Evolutionary conservation across 2,113 vertebrate genomes (phyloP).

Genomic region (Brienomyrus longianalis): DNA sequence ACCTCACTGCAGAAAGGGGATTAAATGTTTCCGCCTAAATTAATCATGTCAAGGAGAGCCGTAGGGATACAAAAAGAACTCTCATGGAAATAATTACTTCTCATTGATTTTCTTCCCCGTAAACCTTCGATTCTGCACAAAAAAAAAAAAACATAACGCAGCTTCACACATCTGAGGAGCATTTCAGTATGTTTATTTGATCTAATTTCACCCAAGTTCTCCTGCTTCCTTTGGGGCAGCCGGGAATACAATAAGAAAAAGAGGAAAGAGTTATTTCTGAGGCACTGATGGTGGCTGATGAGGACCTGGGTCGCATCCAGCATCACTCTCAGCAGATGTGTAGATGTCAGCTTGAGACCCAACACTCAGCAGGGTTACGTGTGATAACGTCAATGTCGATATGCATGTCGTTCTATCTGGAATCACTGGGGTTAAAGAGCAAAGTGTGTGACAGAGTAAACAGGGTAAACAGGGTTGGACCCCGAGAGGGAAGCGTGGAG

Average conservation of each 20-base stretch:
- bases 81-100: constrained; percentile 52
- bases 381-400: background rate
- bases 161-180: background rate
- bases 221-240: background rate
- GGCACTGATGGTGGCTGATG: background rate
- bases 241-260: background rate
- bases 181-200: constrained; percentile 41
- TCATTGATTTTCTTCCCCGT: constrained; percentile 27
- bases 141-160: background rate
- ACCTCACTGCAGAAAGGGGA: constrained; percentile 44
- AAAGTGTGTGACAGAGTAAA: background rate
- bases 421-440: background rate
- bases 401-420: background rate
- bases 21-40: constrained; percentile 50
- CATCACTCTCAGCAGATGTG: background rate
- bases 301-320: background rate
- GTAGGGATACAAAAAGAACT: constrained; percentile 38
- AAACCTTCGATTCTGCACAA: constrained; percentile 18
- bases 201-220: background rate
- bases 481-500: background rate
- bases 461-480: background rate
- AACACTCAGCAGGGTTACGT: too few relatives aligned
- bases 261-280: background rate
- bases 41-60: constrained; percentile 41
- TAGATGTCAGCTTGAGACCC: background rate